Conservation (phyloP, 2,888 invertebrate species). For the Pollenia griseotomentosa region DNA sequence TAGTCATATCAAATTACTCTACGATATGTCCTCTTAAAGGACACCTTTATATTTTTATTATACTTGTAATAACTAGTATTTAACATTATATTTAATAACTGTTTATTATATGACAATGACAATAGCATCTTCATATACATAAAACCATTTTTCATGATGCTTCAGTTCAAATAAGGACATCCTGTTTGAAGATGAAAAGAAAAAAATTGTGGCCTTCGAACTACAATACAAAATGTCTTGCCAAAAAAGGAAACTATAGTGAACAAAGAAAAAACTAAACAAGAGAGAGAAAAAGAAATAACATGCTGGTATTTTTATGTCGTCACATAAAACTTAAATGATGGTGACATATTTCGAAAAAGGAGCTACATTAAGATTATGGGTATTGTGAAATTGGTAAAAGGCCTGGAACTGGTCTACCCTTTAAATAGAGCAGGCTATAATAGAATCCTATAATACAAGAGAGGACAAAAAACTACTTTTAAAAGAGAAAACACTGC, state of each 20-base stretch:
- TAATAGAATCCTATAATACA: too few relatives aligned
- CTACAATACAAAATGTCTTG: conserved; percentile 11
- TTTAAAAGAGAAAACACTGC: too few relatives aligned
- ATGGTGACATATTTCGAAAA: conserved; percentile 34
- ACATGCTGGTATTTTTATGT: conserved; percentile 52
- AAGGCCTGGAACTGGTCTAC: too few relatives aligned
- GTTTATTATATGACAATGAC: conserved; percentile 36
- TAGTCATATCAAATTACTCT: background rate
- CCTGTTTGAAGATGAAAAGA: conserved; percentile 25
- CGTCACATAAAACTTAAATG: conserved; percentile 35
- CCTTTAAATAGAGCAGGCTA: too few relatives aligned
- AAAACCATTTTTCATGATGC: background rate
- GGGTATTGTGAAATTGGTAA: background rate
- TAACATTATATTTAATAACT: conserved; percentile 42
- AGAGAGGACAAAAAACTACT: too few relatives aligned
- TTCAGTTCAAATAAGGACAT: conserved; percentile 39
- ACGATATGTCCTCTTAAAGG: background rate
- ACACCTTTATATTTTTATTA: background rate
- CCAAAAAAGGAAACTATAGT: conserved; percentile 24
- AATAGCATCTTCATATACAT: conserved; percentile 37
- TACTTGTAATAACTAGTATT: background rate
- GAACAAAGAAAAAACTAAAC: background rate
- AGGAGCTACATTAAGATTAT: background rate
- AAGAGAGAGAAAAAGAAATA: background rate
- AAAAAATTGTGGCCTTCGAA: conserved; percentile 26